Conservation (phyloP, 2,888 invertebrate species). For the Epinotia nisella region DNA sequence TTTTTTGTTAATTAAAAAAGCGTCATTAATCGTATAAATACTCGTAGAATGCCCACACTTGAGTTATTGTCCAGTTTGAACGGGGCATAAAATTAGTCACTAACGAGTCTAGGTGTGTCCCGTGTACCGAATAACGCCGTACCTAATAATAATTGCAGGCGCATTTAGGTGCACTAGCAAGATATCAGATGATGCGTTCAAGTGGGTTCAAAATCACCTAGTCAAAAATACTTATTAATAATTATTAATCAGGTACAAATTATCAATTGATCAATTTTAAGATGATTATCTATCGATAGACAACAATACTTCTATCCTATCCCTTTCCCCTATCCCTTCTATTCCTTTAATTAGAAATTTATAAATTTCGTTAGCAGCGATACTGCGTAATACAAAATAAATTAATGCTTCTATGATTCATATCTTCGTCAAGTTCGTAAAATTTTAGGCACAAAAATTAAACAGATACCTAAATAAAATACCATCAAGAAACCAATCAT, state of each 20-base stretch:
- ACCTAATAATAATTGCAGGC: conserved; percentile 73
- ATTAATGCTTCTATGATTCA: neutral
- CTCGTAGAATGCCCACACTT: neutral
- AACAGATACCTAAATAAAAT: neutral
- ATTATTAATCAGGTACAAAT: neutral
- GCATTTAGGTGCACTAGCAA: conserved; percentile 74
- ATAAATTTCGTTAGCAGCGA: no score
- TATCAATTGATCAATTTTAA: neutral
- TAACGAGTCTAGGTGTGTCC: conserved; percentile 82
- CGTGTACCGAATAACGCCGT: conserved; percentile 76
- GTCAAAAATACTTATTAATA: neutral
- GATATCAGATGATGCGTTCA: conserved; percentile 57
- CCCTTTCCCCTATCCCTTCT: no score
- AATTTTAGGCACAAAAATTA: neutral
- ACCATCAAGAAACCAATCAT: conserved; percentile 63
- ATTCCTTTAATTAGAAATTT: no score
- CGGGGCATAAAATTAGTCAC: conserved; percentile 74
- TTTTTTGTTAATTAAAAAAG: neutral
- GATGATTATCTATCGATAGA: neutral
- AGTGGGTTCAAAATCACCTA: conserved; percentile 16
- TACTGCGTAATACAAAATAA: no score
- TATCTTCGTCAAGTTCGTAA: neutral
- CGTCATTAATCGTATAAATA: neutral
- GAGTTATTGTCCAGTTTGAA: conserved; percentile 52
- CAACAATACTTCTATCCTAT: neutral